Conservation (phyloP, 1,140 invertebrate genomes). For the Pachyrhynchus sulphureomaculatus region DNA sequence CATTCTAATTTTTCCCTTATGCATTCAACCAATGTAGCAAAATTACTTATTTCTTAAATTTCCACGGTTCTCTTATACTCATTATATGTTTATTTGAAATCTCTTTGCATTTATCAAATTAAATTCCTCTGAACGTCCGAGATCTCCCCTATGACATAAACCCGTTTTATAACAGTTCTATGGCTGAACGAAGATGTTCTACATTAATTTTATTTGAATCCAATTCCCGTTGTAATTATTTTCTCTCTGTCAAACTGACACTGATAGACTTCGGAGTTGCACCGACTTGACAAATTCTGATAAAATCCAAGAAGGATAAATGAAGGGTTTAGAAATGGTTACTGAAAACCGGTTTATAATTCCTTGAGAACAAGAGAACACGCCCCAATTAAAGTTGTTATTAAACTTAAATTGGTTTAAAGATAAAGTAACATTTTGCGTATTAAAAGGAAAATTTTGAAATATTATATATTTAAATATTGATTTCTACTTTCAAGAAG, state of each 20-base stretch:
- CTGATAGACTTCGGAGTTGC: conserved; percentile 33
- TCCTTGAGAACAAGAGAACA: not conserved
- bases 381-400: not conserved
- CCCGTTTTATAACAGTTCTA: not conserved
- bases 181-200: conserved; percentile 26
- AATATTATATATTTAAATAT: too few species aligned
- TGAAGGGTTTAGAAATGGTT: conserved; percentile 23
- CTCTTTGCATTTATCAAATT: too few species aligned
- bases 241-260: conserved; percentile 35
- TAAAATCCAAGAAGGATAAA: conserved; percentile 24
- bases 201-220: conserved; percentile 31
- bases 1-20: too few species aligned
- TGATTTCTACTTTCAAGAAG: too few species aligned
- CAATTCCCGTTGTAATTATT: conserved; percentile 41
- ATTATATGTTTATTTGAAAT: too few species aligned
- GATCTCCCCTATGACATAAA: not conserved
- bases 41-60: too few species aligned
- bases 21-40: too few species aligned
- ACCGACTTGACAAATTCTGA: conserved; percentile 33
- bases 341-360: conserved; percentile 3
- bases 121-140: not conserved
- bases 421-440: too few species aligned
- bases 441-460: too few species aligned
- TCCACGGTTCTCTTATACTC: too few species aligned
- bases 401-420: too few species aligned